Evolutionary conservation across 2,888 invertebrate genomes (phyloP).

Genomic region (Polyploca ridens): DNA sequence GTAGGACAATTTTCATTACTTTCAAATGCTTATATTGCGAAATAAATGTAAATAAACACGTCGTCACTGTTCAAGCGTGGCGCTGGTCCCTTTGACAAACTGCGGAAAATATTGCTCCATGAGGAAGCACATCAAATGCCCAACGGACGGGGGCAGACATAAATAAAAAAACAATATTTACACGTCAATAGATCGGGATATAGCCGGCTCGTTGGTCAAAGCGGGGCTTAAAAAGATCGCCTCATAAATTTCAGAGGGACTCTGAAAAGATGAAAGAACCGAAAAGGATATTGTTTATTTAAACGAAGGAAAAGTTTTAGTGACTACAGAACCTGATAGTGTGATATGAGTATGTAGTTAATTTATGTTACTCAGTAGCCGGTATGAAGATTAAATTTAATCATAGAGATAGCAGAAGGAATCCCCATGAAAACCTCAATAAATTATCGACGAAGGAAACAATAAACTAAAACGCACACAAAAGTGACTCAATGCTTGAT

Average conservation of each 20-base stretch:
- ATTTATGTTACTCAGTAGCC: background rate
- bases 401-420: background rate
- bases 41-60: conserved; percentile 22
- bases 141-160: conserved; percentile 40
- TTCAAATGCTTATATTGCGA: background rate
- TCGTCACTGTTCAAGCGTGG: conserved; percentile 41
- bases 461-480: conserved; percentile 52
- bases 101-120: conserved; percentile 30
- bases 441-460: background rate
- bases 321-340: background rate
- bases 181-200: conserved; percentile 50
- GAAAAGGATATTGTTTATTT: conserved; percentile 13
- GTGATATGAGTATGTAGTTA: background rate
- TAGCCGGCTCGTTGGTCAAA: conserved; percentile 40
- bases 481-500: conserved; percentile 62
- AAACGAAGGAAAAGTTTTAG: background rate
- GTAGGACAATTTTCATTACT: background rate
- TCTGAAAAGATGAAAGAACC: conserved; percentile 21
- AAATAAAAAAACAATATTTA: conserved; percentile 57
- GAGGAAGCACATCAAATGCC: conserved; percentile 33
- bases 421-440: background rate
- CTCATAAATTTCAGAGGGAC: conserved; percentile 32
- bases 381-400: background rate
- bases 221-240: conserved; percentile 26
- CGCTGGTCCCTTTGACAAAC: conserved; percentile 41